Conservation (phyloP, 2,888 invertebrate species). For the Ophonus ardosiacus region DNA sequence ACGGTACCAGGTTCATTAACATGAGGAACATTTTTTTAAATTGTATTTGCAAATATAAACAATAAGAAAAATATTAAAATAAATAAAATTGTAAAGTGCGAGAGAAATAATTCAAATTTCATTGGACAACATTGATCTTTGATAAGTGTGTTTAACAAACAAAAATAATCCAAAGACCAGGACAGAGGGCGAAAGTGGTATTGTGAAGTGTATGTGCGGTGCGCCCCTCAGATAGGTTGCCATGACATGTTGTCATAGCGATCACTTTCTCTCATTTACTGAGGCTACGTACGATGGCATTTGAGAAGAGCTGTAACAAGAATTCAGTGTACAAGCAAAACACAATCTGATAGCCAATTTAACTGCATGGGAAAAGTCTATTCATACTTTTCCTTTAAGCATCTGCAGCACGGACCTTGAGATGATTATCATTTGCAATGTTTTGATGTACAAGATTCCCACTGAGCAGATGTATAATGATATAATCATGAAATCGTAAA, state of each 20-base stretch:
- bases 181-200: slow-evolving; percentile 52
- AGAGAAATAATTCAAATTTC: background rate
- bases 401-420: slow-evolving; percentile 54
- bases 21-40: background rate
- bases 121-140: slow-evolving; percentile 22
- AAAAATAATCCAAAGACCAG: slow-evolving; percentile 48
- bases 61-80: background rate
- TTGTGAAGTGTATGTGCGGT: slow-evolving; percentile 11
- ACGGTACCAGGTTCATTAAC: slow-evolving; percentile 68
- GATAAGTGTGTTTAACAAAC: slow-evolving; percentile 35
- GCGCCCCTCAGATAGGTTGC: slow-evolving; percentile 69
- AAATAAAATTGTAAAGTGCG: background rate
- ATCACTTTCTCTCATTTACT: slow-evolving; percentile 71
- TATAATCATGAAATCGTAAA: slow-evolving; percentile 53
- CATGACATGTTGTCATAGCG: slow-evolving; percentile 74
- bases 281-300: slow-evolving; percentile 23
- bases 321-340: background rate
- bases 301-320: slow-evolving; percentile 18
- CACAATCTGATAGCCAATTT: slow-evolving; percentile 17
- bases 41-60: slow-evolving; percentile 1
- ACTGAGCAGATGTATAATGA: slow-evolving; percentile 53
- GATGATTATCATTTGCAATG: slow-evolving; percentile 39
- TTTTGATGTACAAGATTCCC: slow-evolving; percentile 25
- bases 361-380: background rate
- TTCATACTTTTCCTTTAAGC: slow-evolving; percentile 32